These are phyloP conservation scores for Lepisosteus osseus DNA, from an alignment of 2,113 vertebrate species.

Conservation along the genomic window DNA sequence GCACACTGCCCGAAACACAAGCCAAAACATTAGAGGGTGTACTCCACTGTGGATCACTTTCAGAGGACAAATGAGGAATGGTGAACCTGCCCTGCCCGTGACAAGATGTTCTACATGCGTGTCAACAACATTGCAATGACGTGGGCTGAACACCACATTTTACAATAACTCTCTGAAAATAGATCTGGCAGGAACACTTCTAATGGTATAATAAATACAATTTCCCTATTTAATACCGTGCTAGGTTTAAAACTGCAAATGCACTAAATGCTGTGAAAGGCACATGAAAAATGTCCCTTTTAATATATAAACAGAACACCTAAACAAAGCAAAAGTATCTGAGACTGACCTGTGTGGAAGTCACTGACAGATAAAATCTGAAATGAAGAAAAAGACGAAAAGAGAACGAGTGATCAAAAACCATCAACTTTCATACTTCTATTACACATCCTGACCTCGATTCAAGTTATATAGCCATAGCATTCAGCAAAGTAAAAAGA, in stretches of 20 bases:
- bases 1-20: slow-evolving; percentile 56
- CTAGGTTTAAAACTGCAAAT: no score
- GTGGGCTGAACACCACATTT: no score
- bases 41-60: no score
- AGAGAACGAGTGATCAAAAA: not conserved
- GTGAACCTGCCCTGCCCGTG: no score
- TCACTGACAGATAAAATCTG: slow-evolving; percentile 55
- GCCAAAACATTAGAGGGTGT: not conserved
- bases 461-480: slow-evolving; percentile 43
- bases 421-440: not conserved
- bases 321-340: not conserved
- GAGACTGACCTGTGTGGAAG: slow-evolving; percentile 59
- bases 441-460: slow-evolving; percentile 30
- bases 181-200: no score
- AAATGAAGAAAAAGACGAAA: slow-evolving; percentile 25
- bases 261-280: no score
- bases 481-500: not conserved
- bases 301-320: not conserved
- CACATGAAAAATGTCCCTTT: no score
- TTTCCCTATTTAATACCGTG: not conserved
- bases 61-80: no score
- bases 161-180: no score
- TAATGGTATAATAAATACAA: not conserved
- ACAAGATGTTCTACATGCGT: no score
- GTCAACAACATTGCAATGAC: no score